These are phyloP conservation scores for Elgonia sp. DNA, from an alignment of 2,888 invertebrate species.

Conservation along the genomic window DNA sequence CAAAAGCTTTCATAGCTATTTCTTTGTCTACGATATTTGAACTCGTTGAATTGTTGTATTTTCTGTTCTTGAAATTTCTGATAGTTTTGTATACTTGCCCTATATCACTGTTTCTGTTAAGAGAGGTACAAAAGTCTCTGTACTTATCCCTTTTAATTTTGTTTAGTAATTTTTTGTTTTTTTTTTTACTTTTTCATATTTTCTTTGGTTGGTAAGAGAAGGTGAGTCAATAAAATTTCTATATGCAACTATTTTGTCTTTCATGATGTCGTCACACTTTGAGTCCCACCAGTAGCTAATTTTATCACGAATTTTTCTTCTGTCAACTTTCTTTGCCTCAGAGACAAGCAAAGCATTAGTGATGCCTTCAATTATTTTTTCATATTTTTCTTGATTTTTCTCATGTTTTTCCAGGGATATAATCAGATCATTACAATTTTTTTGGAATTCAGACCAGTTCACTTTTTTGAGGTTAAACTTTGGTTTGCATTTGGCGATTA, in stretches of 20 bases:
- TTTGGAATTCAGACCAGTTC: background rate
- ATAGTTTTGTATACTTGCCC: conserved; percentile 5
- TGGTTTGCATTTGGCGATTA: background rate
- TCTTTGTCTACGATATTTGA: background rate
- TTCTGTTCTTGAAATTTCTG: conserved; percentile 39
- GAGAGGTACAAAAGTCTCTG: conserved; percentile 12
- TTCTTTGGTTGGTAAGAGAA: background rate
- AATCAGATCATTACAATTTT: too few relatives aligned
- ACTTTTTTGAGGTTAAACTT: background rate
- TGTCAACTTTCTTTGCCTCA: too few relatives aligned
- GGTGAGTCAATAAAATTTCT: background rate
- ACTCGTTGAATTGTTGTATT: too few relatives aligned
- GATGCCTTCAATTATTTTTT: too few relatives aligned
- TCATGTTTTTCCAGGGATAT: too few relatives aligned
- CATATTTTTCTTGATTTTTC: too few relatives aligned
- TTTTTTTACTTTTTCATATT: conserved; percentile 28
- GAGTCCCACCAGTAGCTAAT: background rate
- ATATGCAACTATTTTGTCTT: conserved; percentile 19
- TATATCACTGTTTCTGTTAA: conserved; percentile 21
- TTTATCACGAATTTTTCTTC: background rate
- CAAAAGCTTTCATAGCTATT: too few relatives aligned
- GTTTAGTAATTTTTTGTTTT: conserved; percentile 20
- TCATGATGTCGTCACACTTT: background rate
- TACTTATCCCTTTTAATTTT: conserved; percentile 44
- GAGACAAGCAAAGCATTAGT: too few relatives aligned